Evolutionary conservation across 2,113 vertebrate species (phyloP), one percentile per base, ranked within the genome.

Genomic region (Isichthys henryi): DNA sequence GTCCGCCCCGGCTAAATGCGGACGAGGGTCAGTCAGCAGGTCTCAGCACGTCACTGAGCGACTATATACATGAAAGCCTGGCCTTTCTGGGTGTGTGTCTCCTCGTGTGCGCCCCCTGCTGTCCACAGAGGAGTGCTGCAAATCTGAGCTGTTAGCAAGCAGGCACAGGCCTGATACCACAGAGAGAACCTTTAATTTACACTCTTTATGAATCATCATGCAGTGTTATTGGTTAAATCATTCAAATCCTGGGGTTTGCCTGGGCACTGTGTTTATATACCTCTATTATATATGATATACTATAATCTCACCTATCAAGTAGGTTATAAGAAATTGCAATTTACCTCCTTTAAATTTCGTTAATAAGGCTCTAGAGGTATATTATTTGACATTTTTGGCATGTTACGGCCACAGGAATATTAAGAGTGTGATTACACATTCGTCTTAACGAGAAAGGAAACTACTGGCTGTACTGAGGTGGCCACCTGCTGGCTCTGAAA

Each of bases 111-210:
- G 94, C 91, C 93, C 90, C 89, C 94, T 95, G 43, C 90, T 91
- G 9, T 8, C 49, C 95, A 91, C 91, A 96, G 94, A 92, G 96
- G 92, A 89, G 95, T 89, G 89, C 93, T 94, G 43, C 95, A 96
- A 82, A 89, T 93, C 88, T 93, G 95, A 90, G 93, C 91, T 92
- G 88, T 31, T 95, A 86, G 94, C 35, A 85, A 92, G 95, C 89
- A 48, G 94, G 53, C 92, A 90, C 92, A 94, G 92, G 35, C 90
- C 95, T 93, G 95, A 96, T 97, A 74, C 8, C 49, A 21, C 46
- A 11, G 43, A 17, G 48, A 11, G 82, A 84, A n/a, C 43, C 82
- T 84, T 39, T 48, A 46, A 84, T 84, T 53, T 31, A 35, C 45
- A n/a, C 45, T 86, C 13, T 49, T 9, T 50, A 86, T 50, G 45